Evolutionary conservation across 2,888 invertebrate species (phyloP).

Genomic region (Rhingia rostrata): DNA sequence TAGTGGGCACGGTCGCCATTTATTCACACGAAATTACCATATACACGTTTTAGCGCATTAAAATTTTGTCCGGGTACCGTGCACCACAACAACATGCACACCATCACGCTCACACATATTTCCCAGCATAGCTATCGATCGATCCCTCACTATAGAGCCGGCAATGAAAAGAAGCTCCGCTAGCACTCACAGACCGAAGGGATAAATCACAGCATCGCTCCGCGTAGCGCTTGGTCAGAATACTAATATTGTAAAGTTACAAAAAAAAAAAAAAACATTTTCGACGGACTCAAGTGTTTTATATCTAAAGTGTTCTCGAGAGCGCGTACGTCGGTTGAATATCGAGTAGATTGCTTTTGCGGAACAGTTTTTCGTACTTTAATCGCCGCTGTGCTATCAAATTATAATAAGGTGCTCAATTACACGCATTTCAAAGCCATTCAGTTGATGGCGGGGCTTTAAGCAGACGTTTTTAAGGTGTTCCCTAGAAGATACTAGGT

Average conservation of each 20-base stretch:
- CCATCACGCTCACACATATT: slow-evolving; percentile 13
- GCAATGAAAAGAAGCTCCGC: slow-evolving; percentile 30
- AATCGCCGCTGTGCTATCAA: slow-evolving; percentile 15
- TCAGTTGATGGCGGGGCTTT: slow-evolving; percentile 20
- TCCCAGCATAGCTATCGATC: slow-evolving; percentile 39
- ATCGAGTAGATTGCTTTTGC: slow-evolving; percentile 39
- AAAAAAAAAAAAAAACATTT: slow-evolving; percentile 27
- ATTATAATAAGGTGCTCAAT: slow-evolving; percentile 34
- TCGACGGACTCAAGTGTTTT: slow-evolving; percentile 45
- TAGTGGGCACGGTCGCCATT: slow-evolving; percentile 62
- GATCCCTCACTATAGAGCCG: slow-evolving; percentile 33
- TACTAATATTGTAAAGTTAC: slow-evolving; percentile 54
- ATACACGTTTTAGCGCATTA: slow-evolving; percentile 69
- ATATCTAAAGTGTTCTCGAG: slow-evolving; percentile 42
- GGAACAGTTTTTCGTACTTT: slow-evolving; percentile 40
- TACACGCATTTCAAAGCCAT: slow-evolving; percentile 30
- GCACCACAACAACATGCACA: slow-evolving; percentile 24
- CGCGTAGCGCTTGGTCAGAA: slow-evolving; percentile 33
- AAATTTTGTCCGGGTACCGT: slow-evolving; percentile 53
- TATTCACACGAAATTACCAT: slow-evolving; percentile 72
- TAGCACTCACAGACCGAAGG: slow-evolving; percentile 42
- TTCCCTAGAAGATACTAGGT: slow-evolving; percentile 24
- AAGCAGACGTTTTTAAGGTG: slow-evolving; percentile 18
- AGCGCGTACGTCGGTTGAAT: slow-evolving; percentile 43
- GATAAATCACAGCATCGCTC: slow-evolving; percentile 69